A percentile compares a stretch with the other conserved stretches of the same genome.
Conservation (phyloP, 2,888 invertebrate genomes). For the Molorchus minor region DNA sequence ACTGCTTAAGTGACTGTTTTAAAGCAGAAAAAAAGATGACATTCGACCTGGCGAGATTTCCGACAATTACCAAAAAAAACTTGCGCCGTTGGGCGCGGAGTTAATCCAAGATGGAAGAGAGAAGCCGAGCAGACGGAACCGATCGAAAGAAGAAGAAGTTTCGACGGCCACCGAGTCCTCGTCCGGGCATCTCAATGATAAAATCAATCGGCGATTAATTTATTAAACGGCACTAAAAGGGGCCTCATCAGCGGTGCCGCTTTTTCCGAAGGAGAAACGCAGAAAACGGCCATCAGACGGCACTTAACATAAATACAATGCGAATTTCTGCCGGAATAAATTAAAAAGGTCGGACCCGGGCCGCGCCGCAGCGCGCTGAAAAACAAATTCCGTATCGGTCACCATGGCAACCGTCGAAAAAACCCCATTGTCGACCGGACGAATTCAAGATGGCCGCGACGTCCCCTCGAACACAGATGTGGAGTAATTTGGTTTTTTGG, state of each 20-base stretch:
- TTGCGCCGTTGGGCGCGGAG: background rate
- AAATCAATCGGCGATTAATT: conserved; percentile 43
- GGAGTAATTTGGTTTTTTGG: conserved; percentile 59
- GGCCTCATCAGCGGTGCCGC: conserved; percentile 40
- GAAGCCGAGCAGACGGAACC: no score
- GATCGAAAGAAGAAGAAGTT: background rate
- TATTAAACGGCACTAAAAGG: conserved; percentile 43
- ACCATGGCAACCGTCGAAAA: conserved; percentile 56
- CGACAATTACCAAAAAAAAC: background rate
- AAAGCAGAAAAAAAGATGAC: background rate
- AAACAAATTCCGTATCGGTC: conserved; percentile 57
- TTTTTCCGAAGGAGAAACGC: conserved; percentile 36
- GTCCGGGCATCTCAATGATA: conserved; percentile 15
- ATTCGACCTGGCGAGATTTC: background rate
- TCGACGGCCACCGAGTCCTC: conserved; percentile 16
- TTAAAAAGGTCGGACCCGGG: conserved; percentile 52
- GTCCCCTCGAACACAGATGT: conserved; percentile 55
- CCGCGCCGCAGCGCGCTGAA: conserved; percentile 51
- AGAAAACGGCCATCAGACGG: conserved; percentile 53
- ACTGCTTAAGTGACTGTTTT: no score
- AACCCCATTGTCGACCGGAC: conserved; percentile 60
- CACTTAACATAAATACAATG: conserved; percentile 57
- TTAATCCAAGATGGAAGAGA: no score
- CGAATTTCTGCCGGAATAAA: conserved; percentile 55
- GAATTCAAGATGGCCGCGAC: conserved; percentile 61